A percentile compares a stretch with the other conserved stretches of the same genome.
Evolutionary conservation across 2,888 invertebrate species (phyloP).

Genomic region (Xiphydria camelus): DNA sequence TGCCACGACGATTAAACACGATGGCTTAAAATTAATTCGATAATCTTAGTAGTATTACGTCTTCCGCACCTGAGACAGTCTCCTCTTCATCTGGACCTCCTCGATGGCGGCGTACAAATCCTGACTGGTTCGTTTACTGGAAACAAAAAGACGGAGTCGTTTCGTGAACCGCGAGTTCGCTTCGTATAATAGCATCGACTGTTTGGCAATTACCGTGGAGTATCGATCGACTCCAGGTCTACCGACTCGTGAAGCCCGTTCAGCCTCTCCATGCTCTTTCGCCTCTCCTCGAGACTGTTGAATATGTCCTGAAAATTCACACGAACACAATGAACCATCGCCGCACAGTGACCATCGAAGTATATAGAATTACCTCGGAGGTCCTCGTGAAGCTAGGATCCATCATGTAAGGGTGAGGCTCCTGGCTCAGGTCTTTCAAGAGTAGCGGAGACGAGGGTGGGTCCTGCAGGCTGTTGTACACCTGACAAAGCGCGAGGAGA

Average conservation of each 20-base stretch:
- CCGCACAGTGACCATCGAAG: too few relatives aligned
- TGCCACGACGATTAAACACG: too few relatives aligned
- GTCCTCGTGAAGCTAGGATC: constrained; percentile 54
- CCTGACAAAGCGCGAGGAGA: constrained; percentile 31
- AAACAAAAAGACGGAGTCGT: not conserved
- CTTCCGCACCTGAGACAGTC: constrained; percentile 45
- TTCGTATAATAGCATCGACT: too few relatives aligned
- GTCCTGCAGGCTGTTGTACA: constrained; percentile 54
- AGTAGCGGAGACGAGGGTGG: constrained; percentile 51
- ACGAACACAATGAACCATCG: not conserved
- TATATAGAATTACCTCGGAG: constrained; percentile 42
- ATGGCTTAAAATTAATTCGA: too few relatives aligned
- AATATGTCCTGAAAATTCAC: constrained; percentile 48
- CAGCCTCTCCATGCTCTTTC: constrained; percentile 50
- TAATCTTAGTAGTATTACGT: too few relatives aligned
- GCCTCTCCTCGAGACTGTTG: constrained; percentile 50
- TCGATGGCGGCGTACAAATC: constrained; percentile 46
- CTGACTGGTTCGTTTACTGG: constrained; percentile 43
- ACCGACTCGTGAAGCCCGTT: constrained; percentile 47
- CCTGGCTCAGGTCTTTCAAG: constrained; percentile 45
- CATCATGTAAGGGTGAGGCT: constrained; percentile 41
- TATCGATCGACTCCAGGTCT: constrained; percentile 38
- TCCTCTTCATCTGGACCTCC: constrained; percentile 44
- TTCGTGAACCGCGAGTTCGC: too few relatives aligned
- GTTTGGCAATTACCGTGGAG: constrained; percentile 38